Base-by-base conservation (phyloP, 1,140 invertebrate genomes). In the Drosophila busckii region DNA sequence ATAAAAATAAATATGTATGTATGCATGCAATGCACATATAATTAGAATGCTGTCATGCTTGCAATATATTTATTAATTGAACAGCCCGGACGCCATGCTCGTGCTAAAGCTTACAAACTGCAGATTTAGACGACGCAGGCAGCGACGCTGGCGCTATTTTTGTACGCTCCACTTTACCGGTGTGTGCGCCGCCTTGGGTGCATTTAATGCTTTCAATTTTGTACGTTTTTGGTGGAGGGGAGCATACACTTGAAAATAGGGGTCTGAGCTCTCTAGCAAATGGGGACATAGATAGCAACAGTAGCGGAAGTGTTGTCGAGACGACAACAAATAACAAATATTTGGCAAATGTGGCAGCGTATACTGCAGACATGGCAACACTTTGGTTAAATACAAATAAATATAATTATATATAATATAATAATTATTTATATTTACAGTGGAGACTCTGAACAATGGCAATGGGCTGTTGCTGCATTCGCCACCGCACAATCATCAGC, bases 401-500 rank as follows among this genome's bases (percentile, higher is more conserved):
- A 16, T 40, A 12, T 15, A 17, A 32, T n/a, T 40, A 3, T 10
- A 19, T 12, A 37, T 20, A 16, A 32, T 22, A 12, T 9, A 16
- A 3, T 16, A 19, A 34, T 28, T 62, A 42, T 42, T 32, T 22
- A 25, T 20, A 32, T 32, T 73, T 90, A 85, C 87, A 92, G 92
- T 91, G 85, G 91, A 92, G 88, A 91, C 90, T 28, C 88, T 91
- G 25, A 92, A 90, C 76, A 92, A 90, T 89, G 90, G 90, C 49
- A 87, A 87, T 42, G 89, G 90, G 35, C 87, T 91, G 62, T 90
- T 91, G n/a, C n/a, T n/a, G 40, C 87, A 92, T 25, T 91, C 91
- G 22, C 90, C 91, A 15, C 89, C 90, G 6, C 89, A 89, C 45
- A 89, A 87, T 54, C 91, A 92, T 83, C 88, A 91, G 25, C 83